Evolutionary conservation across 2,113 vertebrate species (phyloP), one percentile per base, ranked within the genome.

Genomic region (Brachyhypopomus gauderio): DNA sequence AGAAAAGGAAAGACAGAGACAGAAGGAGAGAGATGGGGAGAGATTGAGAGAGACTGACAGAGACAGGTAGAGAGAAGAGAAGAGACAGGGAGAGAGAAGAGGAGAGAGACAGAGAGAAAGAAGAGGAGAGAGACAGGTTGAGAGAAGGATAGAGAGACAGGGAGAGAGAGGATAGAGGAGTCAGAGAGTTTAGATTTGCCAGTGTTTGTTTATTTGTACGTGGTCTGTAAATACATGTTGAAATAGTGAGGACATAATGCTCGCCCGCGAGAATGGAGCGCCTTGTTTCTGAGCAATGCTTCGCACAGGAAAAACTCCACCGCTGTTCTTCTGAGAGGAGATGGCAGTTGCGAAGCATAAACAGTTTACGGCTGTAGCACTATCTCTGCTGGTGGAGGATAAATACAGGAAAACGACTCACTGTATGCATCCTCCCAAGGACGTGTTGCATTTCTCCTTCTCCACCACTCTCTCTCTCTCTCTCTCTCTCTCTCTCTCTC

Each of bases 401-500:
- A 87, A 87, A 87, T 83, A 87, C 86, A 85, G 86, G 86, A 85
- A 87, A 79, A 79, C 30, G 22, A 85, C 66, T 85, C 77, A 72
- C 20, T 55, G 27, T 60, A 58, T 48, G 77, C 76, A 72, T 70
- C 70, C 85, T 69, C 45, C 56, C 27, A 75, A 48, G 62, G 36
- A 80, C 74, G 64, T 59, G 41, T 52, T 62, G 73, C 41, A 66
- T 19, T 4, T 79, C 25, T 77, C 22, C 60, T 16, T 72, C 27
- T 30, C 22, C 30, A n/a, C 58, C 9, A 20, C 72, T 81, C 12
- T 41, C n/a, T 74, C 36, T 75, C 36, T 75, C 48, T 34, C 17
- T 81, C 45, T 22, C 64, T 62, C n/a, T 75, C 12, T 72, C 19
- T 70, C 30, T 1, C 34, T 5, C 7, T 27, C 3, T 75, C 34